Conservation (phyloP, 53 echinoderm and acorn worm species). For the Arbacia lixula region DNA sequence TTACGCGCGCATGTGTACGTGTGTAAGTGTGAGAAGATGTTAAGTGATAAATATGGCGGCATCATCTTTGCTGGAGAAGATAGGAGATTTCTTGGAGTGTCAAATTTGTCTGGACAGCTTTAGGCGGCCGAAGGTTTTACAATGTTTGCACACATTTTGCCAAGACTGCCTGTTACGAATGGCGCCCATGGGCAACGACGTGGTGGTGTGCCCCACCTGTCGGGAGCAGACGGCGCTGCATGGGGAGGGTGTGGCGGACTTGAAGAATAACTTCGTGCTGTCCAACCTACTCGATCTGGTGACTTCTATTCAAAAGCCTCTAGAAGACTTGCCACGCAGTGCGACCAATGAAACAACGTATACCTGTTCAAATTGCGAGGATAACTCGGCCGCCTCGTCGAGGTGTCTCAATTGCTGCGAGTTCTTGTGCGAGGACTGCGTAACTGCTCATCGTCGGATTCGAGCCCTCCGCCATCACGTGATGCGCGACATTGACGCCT, state of each 20-base stretch:
- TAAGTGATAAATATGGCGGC: slow-evolving; percentile 74
- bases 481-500: slow-evolving; percentile 86
- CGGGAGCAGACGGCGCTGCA: slow-evolving; percentile 78
- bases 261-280: slow-evolving; percentile 91
- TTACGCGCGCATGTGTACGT: neutral
- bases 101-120: slow-evolving; percentile 89
- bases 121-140: slow-evolving; percentile 87
- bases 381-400: slow-evolving; percentile 71
- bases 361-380: slow-evolving; percentile 84
- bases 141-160: slow-evolving; percentile 94
- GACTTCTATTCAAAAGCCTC: slow-evolving; percentile 82
- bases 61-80: slow-evolving; percentile 86
- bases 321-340: slow-evolving; percentile 63
- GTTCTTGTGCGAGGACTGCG: slow-evolving; percentile 87
- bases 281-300: slow-evolving; percentile 87
- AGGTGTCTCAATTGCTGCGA: slow-evolving; percentile 92
- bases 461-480: slow-evolving; percentile 91
- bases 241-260: slow-evolving; percentile 81
- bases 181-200: slow-evolving; percentile 69
- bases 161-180: slow-evolving; percentile 80
- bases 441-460: slow-evolving; percentile 78
- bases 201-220: slow-evolving; percentile 84
- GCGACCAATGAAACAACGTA: slow-evolving; percentile 67
- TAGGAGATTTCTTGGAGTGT: slow-evolving; percentile 90
- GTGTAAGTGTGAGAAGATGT: too few species aligned